Evolutionary conservation across 2,888 invertebrate species (phyloP).

Genomic region (Linnaemya tessellans): DNA sequence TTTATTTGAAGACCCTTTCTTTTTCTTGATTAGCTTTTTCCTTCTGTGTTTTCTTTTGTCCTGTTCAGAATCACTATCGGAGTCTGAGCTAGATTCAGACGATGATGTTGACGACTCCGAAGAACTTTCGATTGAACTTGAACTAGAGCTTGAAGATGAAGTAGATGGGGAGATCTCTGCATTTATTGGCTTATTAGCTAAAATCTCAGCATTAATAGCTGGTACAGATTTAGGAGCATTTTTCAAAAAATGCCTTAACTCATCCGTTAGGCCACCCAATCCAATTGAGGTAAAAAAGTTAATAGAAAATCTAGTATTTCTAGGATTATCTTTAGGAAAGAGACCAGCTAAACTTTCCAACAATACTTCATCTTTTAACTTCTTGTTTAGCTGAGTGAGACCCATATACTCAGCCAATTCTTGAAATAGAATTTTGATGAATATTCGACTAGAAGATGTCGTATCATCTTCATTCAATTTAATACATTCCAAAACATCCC

Average conservation of each 20-base stretch:
- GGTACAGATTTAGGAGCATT: slow-evolving; percentile 82
- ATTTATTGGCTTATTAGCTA: slow-evolving; percentile 78
- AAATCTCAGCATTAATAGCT: slow-evolving; percentile 80
- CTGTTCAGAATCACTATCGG: slow-evolving; percentile 74
- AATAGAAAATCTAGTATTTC: slow-evolving; percentile 98
- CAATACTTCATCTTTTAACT: slow-evolving; percentile 94
- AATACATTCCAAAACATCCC: slow-evolving; percentile 96
- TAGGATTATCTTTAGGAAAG: slow-evolving; percentile 97
- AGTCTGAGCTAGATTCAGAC: slow-evolving; percentile 74
- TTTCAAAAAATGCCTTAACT: slow-evolving; percentile 94
- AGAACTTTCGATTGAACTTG: slow-evolving; percentile 75
- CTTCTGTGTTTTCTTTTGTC: slow-evolving; percentile 55
- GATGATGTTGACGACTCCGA: slow-evolving; percentile 73
- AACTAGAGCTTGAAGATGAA: slow-evolving; percentile 70
- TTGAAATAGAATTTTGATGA: slow-evolving; percentile 98
- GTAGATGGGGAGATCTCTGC: slow-evolving; percentile 70
- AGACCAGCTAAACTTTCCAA: slow-evolving; percentile 94
- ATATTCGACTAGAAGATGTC: slow-evolving; percentile 97
- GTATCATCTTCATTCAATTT: slow-evolving; percentile 98
- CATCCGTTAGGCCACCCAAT: slow-evolving; percentile 97
- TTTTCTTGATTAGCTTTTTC: slow-evolving; percentile 70
- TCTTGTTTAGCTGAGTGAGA: slow-evolving; percentile 93
- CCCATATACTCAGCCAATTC: slow-evolving; percentile 99
- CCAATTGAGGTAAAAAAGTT: slow-evolving; percentile 99
- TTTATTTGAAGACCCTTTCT: slow-evolving; percentile 62